phyloP scores from a whole-genome alignment of 2,888 invertebrate genomes.

The Tachystola acroxantha region DNA sequence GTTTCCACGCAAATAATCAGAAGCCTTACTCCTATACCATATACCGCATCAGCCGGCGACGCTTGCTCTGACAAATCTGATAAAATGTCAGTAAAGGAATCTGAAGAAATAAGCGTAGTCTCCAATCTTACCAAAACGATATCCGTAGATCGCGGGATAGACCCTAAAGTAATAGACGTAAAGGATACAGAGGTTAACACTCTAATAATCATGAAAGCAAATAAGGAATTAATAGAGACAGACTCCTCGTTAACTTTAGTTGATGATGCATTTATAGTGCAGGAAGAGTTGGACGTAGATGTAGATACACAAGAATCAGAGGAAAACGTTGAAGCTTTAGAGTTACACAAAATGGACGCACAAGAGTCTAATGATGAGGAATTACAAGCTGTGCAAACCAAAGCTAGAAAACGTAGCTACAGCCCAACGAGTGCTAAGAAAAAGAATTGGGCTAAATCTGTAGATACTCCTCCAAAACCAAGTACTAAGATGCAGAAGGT shows the following conservation, averaged over 20 bases:
- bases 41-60: background rate
- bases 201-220: conserved; percentile 51
- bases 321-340: background rate
- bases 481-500: conserved; percentile 44
- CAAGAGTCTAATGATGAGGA: conserved; percentile 16
- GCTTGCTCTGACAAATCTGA: background rate
- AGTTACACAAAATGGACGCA: conserved; percentile 28
- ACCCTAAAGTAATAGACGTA: conserved; percentile 15
- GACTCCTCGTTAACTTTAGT: conserved; percentile 56
- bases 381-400: conserved; percentile 15
- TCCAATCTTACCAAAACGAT: conserved; percentile 20
- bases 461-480: conserved; percentile 53
- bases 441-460: conserved; percentile 11
- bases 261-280: conserved; percentile 20
- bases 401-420: conserved; percentile 32
- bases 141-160: conserved; percentile 25
- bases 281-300: background rate
- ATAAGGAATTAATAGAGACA: conserved; percentile 41
- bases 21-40: background rate
- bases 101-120: background rate
- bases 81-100: background rate
- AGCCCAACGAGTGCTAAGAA: conserved; percentile 29
- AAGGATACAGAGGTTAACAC: conserved; percentile 50
- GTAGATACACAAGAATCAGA: background rate
- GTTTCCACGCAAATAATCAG: background rate